Evolutionary conservation across 2,113 vertebrate species (phyloP), one percentile per base, ranked within the genome.

Genomic region (Cyphomyrus discorhynchus): DNA sequence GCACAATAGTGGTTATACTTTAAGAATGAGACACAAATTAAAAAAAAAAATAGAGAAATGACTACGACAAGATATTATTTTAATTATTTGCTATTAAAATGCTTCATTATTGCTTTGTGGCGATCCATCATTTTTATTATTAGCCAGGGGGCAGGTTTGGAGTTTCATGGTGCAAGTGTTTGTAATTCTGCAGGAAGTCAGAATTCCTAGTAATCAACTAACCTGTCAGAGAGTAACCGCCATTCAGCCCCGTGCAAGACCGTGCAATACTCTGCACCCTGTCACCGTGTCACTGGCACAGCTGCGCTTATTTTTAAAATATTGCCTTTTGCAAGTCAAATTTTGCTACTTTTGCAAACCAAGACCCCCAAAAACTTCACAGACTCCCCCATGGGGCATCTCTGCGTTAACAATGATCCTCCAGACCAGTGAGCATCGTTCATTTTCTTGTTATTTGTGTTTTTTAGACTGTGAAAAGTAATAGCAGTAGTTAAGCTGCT

Each of bases 51-150:
- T 1, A 10, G 62, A 5, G 62, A 70, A 70, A 70, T 70, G n/a
- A 53, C 52, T 27, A 53, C 13, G 31, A 86, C 11, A 9, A 7
- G 9, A n/a, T 46, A 49, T 50, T 86, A 87, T 87, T 87, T 87
- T 53, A 87, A 87, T 87, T 56, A 86, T 86, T 86, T 50, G 13
- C 83, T 47, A 86, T 49, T 86, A 86, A 86, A 86, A 86, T 50
- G 47, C 13, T 80, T 86, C 24, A 17, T 86, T 49, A 47, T 50
- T n/a, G 83, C 15, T 85, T 50, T 49, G 21, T 31, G 83, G 21
- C 0, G 15, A 84, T 45, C 82, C 45, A n/a, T 86, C 47, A 86
- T 86, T 27, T 47, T 27, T 86, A 50, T 49, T 86, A 49, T 47
- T 24, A 24, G 24, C 10, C 45, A 50, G 83, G 3, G 6, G 45